phyloP scores from a whole-genome alignment of 2,113 vertebrate genomes.

The Ictalurus furcatus region DNA sequence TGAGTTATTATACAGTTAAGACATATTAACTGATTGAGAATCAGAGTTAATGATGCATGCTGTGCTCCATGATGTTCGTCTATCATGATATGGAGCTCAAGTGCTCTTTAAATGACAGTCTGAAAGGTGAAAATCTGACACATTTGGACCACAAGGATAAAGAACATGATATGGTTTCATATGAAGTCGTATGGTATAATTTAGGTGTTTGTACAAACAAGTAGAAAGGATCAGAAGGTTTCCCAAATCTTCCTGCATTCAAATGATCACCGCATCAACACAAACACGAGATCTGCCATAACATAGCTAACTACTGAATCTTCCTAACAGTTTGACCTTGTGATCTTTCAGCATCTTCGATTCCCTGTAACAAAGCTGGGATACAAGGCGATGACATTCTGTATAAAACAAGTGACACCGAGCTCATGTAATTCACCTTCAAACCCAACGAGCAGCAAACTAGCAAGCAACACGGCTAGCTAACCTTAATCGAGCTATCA shows the following conservation, averaged over 20 bases:
- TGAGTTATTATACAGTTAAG: background rate
- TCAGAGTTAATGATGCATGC: background rate
- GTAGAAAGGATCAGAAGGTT: background rate
- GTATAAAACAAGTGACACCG: background rate
- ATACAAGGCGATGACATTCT: background rate
- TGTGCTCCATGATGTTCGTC: too few species aligned
- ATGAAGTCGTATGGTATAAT: background rate
- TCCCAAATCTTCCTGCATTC: background rate
- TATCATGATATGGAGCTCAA: background rate
- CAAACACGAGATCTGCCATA: too few species aligned
- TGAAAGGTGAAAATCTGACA: background rate
- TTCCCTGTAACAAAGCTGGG: background rate
- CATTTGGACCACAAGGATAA: background rate
- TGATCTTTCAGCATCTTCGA: background rate
- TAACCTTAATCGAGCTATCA: background rate
- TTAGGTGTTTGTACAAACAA: background rate
- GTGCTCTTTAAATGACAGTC: background rate
- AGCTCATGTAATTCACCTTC: background rate
- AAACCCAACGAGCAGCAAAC: background rate
- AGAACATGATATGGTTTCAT: background rate
- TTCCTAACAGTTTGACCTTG: background rate
- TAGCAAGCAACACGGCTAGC: slow-evolving; percentile 1
- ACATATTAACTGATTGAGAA: background rate
- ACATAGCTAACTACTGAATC: background rate
- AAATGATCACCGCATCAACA: background rate